Evolutionary conservation across 1,140 invertebrate genomes (phyloP), one percentile per base, ranked within the genome.

Genomic region (Drosophila baimaii): DNA sequence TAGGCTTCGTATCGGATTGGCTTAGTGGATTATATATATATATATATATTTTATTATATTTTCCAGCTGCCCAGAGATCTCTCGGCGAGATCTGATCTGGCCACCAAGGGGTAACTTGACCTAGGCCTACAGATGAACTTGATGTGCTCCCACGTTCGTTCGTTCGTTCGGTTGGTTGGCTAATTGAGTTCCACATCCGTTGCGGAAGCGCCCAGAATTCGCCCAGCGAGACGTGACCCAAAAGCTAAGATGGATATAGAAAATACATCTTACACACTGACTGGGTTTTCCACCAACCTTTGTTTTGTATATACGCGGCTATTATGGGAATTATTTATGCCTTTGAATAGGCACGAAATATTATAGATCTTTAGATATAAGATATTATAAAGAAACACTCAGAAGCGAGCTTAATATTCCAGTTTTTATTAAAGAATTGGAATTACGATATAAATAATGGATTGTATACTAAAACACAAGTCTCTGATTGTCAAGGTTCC

Each of bases 271-370:
- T 33, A 35, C 12, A 56, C 29, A 33, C 54, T 58, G n/a, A 10
- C 31, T 12, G n/a, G 54, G 25, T 61, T 64, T 59, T 64, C 35
- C 37, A 29, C 19, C 19, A 58, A 29, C 33, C 33, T 47, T 39
- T 47, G 37, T 27, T 25, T 25, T 61, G 9, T 44, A 31, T 21
- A 17, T 56, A 56, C 12, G 7, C 25, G 27, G 27, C 27, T 27
- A 10, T 31, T 43, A 44, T 54, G 65, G 65, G 35, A 66, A 65
- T 54, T 52, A 43, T 19, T 43, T 54, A 19, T 39, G 33, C 27
- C 58, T 65, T 8, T 65, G 65, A 65, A 65, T 68, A 51, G 44
- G 44, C 44, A 49, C 64, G 33, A 68, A 63, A 62, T 62, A 3
- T 13, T 7, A 44, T 21, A 21, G 41, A 44, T 44, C 17, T 43